phyloP scores from a whole-genome alignment of 37 sponge, comb jelly and placozoan species.

The Spongilla lacustris region DNA sequence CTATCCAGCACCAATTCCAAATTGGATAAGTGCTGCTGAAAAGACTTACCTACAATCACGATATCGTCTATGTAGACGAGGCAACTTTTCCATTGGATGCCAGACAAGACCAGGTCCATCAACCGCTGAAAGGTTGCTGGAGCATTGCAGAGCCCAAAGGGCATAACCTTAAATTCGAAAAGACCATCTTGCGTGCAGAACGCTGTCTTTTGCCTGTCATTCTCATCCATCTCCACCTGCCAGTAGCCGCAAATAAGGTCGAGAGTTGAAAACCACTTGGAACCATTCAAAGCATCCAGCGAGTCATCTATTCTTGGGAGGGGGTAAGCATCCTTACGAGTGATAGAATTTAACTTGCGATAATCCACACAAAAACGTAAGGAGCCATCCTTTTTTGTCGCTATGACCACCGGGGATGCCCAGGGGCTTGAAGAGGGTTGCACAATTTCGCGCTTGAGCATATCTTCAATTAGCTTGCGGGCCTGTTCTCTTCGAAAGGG shows the following conservation, averaged over 20 bases:
- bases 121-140: too few species aligned
- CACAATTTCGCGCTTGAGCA: slow-evolving; percentile 10
- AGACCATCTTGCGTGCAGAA: slow-evolving; percentile 5
- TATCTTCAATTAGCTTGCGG: background rate
- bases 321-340: slow-evolving; percentile 12
- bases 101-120: too few species aligned
- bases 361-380: slow-evolving; percentile 20
- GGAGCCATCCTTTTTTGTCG: slow-evolving; percentile 6
- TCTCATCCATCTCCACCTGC: slow-evolving; percentile 8
- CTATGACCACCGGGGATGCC: slow-evolving; percentile 24
- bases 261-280: slow-evolving; percentile 15
- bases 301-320: slow-evolving; percentile 19
- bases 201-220: slow-evolving; percentile 6
- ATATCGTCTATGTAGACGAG: too few species aligned
- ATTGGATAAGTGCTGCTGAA: too few species aligned
- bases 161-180: slow-evolving; percentile 14
- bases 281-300: background rate
- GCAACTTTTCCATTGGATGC: too few species aligned
- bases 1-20: too few species aligned
- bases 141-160: slow-evolving; percentile 21
- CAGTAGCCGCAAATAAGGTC: slow-evolving; percentile 9
- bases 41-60: too few species aligned
- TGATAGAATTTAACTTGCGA: slow-evolving; percentile 13
- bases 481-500: slow-evolving; percentile 3
- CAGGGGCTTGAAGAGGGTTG: slow-evolving; percentile 24